Evolutionary conservation across 64 coral and sea anemone species (phyloP).

Genomic region (Platygyra sinensis): DNA sequence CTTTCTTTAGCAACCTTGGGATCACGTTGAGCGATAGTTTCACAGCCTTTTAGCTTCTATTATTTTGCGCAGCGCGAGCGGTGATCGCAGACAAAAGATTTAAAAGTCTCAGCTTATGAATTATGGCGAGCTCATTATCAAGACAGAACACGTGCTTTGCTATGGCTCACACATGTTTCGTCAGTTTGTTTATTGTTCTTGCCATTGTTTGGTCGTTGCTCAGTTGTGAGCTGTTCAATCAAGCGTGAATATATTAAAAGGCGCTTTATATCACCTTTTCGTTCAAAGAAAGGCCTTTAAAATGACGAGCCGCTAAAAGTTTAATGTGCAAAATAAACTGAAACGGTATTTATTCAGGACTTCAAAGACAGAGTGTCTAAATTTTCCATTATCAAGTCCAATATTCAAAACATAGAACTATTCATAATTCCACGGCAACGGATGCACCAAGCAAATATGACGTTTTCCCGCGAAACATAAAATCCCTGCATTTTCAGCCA

Average conservation of each 20-base stretch:
- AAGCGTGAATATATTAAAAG: neutral
- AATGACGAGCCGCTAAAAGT: neutral
- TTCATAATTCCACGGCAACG: conserved; percentile 30
- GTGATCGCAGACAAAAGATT: neutral
- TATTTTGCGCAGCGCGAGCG: neutral
- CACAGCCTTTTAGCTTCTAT: conserved; percentile 1
- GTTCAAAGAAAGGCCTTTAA: neutral
- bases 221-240: conserved; percentile 56
- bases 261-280: neutral
- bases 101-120: conserved; percentile 19
- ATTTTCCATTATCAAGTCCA: neutral
- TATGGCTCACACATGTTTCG: conserved; percentile 43
- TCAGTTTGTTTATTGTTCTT: conserved; percentile 12
- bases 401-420: neutral
- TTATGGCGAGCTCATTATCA: neutral
- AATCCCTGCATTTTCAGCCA: conserved; percentile 41
- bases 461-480: conserved; percentile 36
- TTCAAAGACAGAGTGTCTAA: neutral
- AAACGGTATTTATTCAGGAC: neutral
- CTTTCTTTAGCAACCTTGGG: neutral
- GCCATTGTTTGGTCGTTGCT: conserved; percentile 53
- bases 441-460: conserved; percentile 24
- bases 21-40: neutral
- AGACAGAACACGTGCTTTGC: conserved; percentile 29
- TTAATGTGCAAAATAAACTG: neutral